Evolutionary conservation across 2,888 invertebrate genomes (phyloP).

Genomic region (Sipha maydis): DNA sequence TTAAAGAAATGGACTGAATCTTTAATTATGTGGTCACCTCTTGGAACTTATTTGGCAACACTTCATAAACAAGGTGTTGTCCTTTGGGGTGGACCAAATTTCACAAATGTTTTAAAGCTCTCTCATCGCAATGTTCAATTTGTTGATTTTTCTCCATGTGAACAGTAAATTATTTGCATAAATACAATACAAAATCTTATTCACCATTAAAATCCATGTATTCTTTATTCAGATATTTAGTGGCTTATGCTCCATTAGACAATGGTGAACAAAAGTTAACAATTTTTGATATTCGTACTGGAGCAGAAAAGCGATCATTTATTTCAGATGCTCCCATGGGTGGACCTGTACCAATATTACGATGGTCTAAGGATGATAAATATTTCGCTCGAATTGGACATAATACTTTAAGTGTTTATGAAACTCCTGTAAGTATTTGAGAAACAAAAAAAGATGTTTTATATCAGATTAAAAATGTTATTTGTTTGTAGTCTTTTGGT

Average conservation of each 20-base stretch:
- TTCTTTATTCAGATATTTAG: slow-evolving; percentile 76
- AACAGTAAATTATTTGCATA: slow-evolving; percentile 73
- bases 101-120: slow-evolving; percentile 91
- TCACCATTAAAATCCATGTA: neutral
- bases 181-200: neutral
- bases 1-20: slow-evolving; percentile 93
- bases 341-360: slow-evolving; percentile 84
- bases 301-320: slow-evolving; percentile 91
- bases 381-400: slow-evolving; percentile 90
- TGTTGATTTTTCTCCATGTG: slow-evolving; percentile 97
- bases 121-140: slow-evolving; percentile 90
- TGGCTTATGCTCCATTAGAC: slow-evolving; percentile 89
- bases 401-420: slow-evolving; percentile 90
- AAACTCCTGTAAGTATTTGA: slow-evolving; percentile 79
- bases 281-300: slow-evolving; percentile 97
- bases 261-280: slow-evolving; percentile 80
- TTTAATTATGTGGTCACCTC: slow-evolving; percentile 96
- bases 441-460: neutral
- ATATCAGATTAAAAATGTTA: slow-evolving; percentile 27
- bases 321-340: slow-evolving; percentile 79
- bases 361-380: slow-evolving; percentile 96
- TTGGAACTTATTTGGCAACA: slow-evolving; percentile 95
- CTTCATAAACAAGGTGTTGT: slow-evolving; percentile 96
- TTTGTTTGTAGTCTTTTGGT: slow-evolving; percentile 78
- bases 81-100: slow-evolving; percentile 96